Evolutionary conservation across 2,113 vertebrate species (phyloP).

Genomic region (Tetrax tetrax): DNA sequence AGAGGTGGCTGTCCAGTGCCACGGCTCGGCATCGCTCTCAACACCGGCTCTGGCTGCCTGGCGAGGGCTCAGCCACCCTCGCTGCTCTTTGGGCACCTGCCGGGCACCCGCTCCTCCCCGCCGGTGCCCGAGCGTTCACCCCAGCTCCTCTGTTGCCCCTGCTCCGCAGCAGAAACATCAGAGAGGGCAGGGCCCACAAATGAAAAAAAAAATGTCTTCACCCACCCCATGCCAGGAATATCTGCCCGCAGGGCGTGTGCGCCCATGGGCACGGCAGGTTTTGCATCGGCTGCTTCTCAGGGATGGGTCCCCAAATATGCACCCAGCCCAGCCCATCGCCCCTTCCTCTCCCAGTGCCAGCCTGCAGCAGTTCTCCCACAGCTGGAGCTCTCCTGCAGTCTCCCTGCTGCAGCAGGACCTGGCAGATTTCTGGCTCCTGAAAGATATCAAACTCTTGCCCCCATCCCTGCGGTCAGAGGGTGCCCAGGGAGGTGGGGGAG

Average conservation of each 20-base stretch:
- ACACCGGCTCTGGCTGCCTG: background rate
- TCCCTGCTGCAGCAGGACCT: background rate
- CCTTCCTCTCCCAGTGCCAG: background rate
- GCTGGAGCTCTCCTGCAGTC: background rate
- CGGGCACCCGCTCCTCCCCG: background rate
- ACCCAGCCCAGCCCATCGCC: background rate
- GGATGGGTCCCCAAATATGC: background rate
- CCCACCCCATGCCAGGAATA: constrained; percentile 34
- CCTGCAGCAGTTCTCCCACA: fast-evolving
- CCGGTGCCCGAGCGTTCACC: background rate
- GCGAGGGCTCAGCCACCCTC: background rate
- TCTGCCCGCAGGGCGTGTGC: background rate
- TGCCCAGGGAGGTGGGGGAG: background rate
- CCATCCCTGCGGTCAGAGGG: background rate
- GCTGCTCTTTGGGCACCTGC: background rate
- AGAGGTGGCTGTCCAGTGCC: background rate
- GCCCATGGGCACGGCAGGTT: background rate
- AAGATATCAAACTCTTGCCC: background rate
- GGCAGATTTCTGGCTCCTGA: background rate
- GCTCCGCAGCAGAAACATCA: background rate
- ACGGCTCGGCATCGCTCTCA: fast-evolving
- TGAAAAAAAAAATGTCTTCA: constrained; percentile 4
- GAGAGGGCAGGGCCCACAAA: constrained; percentile 3
- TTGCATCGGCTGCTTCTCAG: background rate
- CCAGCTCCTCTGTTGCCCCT: background rate